These are phyloP conservation scores for Antigone vipio DNA, from an alignment of 2,113 vertebrate genomes.

Conservation along the genomic window DNA sequence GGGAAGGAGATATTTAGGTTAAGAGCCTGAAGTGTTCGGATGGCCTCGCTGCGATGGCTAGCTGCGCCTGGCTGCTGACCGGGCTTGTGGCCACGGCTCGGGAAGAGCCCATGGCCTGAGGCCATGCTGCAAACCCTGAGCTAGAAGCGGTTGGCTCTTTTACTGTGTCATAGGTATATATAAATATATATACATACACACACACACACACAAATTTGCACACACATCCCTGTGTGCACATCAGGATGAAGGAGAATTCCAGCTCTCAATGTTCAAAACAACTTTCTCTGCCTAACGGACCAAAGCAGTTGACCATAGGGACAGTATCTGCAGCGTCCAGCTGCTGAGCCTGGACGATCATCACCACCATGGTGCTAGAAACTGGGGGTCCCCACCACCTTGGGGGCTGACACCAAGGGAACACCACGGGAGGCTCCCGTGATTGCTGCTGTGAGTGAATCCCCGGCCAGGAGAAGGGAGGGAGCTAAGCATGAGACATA, in stretches of 20 bases:
- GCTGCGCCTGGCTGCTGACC: background rate
- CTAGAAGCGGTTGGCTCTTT: background rate
- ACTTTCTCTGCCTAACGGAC: background rate
- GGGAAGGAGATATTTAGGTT: background rate
- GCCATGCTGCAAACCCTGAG: background rate
- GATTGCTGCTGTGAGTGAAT: rapidly evolving
- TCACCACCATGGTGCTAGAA: background rate
- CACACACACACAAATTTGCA: rapidly evolving
- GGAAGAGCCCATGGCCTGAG: background rate
- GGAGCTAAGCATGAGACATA: rapidly evolving
- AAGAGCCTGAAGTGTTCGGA: rapidly evolving
- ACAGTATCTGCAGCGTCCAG: background rate
- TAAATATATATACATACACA: background rate
- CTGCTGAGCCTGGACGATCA: background rate
- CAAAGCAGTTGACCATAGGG: background rate
- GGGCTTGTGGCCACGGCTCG: background rate
- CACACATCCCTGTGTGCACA: rapidly evolving
- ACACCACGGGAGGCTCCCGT: background rate
- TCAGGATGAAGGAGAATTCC: background rate
- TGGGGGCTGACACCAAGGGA: rapidly evolving
- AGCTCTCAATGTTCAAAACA: rapidly evolving
- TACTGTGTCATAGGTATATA: rapidly evolving
- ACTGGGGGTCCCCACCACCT: rapidly evolving
- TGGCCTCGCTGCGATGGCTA: rapidly evolving
- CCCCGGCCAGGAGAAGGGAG: background rate